Evolutionary conservation across 2,888 invertebrate genomes (phyloP).

Genomic region (Malthinus flaveolus): DNA sequence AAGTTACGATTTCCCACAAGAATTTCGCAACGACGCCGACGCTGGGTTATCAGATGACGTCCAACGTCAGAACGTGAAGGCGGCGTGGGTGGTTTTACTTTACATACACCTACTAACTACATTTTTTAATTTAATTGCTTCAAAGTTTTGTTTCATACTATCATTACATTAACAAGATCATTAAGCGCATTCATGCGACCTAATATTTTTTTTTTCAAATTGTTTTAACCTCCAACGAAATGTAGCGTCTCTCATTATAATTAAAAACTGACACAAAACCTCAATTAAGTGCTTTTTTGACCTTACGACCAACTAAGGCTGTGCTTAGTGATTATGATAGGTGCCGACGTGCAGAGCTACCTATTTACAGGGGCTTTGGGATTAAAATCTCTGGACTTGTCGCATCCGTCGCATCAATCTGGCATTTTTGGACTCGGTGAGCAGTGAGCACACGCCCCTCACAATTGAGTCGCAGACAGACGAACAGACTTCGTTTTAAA

Average conservation of each 20-base stretch:
- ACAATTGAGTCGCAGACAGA: too few species aligned
- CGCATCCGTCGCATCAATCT: too few species aligned
- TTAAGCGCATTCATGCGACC: constrained; percentile 10
- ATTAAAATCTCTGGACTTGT: too few species aligned
- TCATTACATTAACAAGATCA: neutral
- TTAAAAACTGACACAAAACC: constrained; percentile 20
- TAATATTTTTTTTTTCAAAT: constrained; percentile 15
- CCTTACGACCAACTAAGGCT: constrained; percentile 16
- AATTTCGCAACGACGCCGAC: too few species aligned
- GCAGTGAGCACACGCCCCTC: too few species aligned
- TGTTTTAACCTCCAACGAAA: constrained; percentile 15
- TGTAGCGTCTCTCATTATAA: constrained; percentile 14
- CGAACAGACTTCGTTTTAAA: too few species aligned
- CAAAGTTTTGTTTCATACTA: neutral
- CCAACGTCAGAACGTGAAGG: neutral
- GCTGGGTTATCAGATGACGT: too few species aligned
- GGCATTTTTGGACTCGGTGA: too few species aligned
- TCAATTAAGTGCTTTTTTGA: constrained; percentile 18
- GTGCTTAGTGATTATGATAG: too few species aligned
- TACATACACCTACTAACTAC: neutral
- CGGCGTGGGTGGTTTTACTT: neutral
- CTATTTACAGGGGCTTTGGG: too few species aligned
- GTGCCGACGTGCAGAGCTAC: too few species aligned
- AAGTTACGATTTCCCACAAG: too few species aligned
- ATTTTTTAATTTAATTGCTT: constrained; percentile 9